These are phyloP conservation scores for Lithophane ornitopus DNA, from an alignment of 2,888 invertebrate species.

Conservation along the genomic window DNA sequence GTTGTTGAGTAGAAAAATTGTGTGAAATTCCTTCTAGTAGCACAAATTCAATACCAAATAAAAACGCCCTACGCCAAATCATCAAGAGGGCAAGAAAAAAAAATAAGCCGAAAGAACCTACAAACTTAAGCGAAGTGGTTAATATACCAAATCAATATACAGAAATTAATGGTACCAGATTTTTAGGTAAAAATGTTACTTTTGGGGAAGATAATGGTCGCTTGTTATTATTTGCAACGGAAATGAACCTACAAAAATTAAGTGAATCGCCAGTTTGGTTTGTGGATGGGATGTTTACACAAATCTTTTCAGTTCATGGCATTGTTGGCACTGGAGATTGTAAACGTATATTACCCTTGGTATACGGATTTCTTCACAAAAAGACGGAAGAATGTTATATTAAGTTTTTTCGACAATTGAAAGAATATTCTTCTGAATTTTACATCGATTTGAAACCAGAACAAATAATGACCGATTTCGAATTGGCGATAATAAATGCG, in stretches of 20 bases:
- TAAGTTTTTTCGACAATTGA: not conserved
- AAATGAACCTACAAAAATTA: not conserved
- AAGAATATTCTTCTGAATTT: conserved; percentile 14
- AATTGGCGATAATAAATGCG: conserved; percentile 1
- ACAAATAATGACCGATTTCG: conserved; percentile 4
- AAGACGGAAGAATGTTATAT: conserved; percentile 5
- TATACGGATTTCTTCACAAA: not conserved
- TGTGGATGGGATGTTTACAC: conserved; percentile 12
- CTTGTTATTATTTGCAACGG: conserved; percentile 6
- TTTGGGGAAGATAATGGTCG: conserved; percentile 4
- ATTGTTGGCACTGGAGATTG: conserved; percentile 5
- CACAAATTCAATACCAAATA: too few species aligned
- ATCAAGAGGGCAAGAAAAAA: too few species aligned
- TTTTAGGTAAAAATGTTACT: not conserved
- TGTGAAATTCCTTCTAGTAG: too few species aligned
- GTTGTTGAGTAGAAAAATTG: too few species aligned
- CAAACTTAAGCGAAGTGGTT: not conserved
- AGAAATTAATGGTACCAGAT: conserved; percentile 4
- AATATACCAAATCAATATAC: not conserved
- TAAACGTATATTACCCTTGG: conserved; percentile 12
- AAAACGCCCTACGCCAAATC: too few species aligned
- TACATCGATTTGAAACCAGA: conserved; percentile 8
- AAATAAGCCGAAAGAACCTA: too few species aligned
- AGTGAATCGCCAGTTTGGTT: conserved; percentile 6
- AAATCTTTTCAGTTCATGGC: conserved; percentile 3